These are phyloP conservation scores for Slavum lentiscoides DNA, from an alignment of 2,888 invertebrate genomes.

Conservation along the genomic window DNA sequence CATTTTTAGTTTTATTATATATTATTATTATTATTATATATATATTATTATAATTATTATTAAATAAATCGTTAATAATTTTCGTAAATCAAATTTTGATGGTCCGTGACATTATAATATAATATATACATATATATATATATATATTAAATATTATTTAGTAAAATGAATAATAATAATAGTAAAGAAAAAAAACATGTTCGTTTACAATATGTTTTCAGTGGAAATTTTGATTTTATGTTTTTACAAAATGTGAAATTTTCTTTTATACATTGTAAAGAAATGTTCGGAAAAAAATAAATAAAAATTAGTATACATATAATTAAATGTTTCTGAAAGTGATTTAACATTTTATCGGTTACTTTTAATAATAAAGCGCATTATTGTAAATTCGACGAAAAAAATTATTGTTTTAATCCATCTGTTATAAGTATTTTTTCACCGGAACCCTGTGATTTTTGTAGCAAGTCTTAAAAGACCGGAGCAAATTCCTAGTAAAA, in stretches of 20 bases:
- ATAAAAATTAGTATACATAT: too few relatives aligned
- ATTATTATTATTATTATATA: conserved; percentile 1
- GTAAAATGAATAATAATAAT: neutral
- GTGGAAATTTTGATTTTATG: neutral
- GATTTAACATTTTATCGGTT: conserved; percentile 37
- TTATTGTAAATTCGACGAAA: conserved; percentile 29
- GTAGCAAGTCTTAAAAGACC: too few relatives aligned
- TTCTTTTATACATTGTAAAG: conserved; percentile 2
- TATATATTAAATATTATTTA: conserved; percentile 7
- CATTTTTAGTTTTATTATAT: conserved; percentile 43
- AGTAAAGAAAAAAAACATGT: neutral
- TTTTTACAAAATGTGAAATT: neutral
- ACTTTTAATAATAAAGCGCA: conserved; percentile 32
- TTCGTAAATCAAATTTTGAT: conserved; percentile 24
- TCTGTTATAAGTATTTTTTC: too few relatives aligned
- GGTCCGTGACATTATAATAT: neutral
- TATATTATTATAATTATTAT: neutral
- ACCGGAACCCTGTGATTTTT: too few relatives aligned
- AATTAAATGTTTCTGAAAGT: conserved; percentile 24
- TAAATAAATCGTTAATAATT: conserved; percentile 23
- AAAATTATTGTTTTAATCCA: neutral
- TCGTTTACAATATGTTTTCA: neutral
- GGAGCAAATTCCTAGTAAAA: too few relatives aligned
- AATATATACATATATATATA: too few relatives aligned
- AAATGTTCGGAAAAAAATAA: conserved; percentile 2